Evolutionary conservation across 1,140 invertebrate genomes (phyloP).

Genomic region (Chironomus striatipennis): DNA sequence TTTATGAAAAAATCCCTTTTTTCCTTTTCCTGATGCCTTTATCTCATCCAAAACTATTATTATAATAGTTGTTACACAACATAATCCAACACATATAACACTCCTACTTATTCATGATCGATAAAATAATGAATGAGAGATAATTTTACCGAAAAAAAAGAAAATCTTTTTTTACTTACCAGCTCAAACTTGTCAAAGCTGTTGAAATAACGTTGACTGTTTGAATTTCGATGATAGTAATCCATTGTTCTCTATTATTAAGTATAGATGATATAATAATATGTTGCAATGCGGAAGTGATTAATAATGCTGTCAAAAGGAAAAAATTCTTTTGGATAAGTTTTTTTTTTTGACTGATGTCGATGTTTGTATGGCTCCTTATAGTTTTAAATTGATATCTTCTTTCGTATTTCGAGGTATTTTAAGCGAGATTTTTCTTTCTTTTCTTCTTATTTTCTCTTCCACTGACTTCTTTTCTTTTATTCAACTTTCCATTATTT

Average conservation of each 20-base stretch:
- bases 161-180: neutral
- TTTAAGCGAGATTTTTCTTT: no score
- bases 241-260: neutral
- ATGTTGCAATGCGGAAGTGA: neutral
- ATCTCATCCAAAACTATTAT: no score
- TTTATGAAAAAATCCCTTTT: no score
- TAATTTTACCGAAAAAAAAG: neutral
- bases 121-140: neutral
- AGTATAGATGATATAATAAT: neutral
- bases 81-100: neutral
- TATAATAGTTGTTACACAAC: no score
- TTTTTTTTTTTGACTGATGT: neutral
- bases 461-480: neutral
- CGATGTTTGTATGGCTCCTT: no score
- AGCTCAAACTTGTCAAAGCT: conserved; percentile 12
- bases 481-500: neutral
- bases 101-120: neutral
- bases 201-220: conserved; percentile 8
- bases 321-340: neutral
- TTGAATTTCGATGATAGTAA: conserved; percentile 2
- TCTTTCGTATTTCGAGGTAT: no score
- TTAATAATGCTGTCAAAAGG: conserved; percentile 12
- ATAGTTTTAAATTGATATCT: no score
- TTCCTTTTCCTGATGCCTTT: no score
- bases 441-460: neutral